Evolutionary conservation across 2,113 vertebrate genomes (phyloP).

Genomic region (Xyliphius kryptos): DNA sequence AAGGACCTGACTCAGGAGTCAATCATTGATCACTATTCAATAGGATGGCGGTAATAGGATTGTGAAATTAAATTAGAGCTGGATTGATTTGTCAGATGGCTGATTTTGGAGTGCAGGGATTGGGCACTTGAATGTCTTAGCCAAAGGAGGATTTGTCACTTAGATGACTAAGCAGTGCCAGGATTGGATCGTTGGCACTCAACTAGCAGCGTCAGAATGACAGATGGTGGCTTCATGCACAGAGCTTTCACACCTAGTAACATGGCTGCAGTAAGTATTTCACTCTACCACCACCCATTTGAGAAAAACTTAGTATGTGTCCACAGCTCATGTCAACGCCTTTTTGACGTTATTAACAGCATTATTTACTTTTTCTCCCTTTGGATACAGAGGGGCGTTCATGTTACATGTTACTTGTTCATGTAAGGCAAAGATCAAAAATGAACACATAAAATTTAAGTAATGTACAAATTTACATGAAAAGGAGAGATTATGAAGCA

Average conservation of each 20-base stretch:
- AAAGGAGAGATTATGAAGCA: too few relatives aligned
- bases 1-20: too few relatives aligned
- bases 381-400: neutral
- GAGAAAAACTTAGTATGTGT: neutral
- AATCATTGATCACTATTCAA: too few relatives aligned
- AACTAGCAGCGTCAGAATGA: neutral
- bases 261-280: neutral
- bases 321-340: neutral
- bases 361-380: neutral
- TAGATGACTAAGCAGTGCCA: neutral
- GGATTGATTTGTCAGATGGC: neutral
- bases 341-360: neutral
- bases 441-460: too few relatives aligned
- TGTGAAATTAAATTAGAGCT: neutral
- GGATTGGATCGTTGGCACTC: neutral
- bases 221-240: neutral
- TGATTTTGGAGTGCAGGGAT: neutral
- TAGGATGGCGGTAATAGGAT: too few relatives aligned
- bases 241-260: slow-evolving; percentile 1
- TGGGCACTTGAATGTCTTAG: neutral
- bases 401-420: neutral
- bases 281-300: neutral
- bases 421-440: too few relatives aligned
- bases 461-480: too few relatives aligned
- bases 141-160: neutral